A percentile compares a stretch with the other conserved stretches of the same genome.
phyloP scores from a whole-genome alignment of 2,888 invertebrate species.

The Patella pellucida region DNA sequence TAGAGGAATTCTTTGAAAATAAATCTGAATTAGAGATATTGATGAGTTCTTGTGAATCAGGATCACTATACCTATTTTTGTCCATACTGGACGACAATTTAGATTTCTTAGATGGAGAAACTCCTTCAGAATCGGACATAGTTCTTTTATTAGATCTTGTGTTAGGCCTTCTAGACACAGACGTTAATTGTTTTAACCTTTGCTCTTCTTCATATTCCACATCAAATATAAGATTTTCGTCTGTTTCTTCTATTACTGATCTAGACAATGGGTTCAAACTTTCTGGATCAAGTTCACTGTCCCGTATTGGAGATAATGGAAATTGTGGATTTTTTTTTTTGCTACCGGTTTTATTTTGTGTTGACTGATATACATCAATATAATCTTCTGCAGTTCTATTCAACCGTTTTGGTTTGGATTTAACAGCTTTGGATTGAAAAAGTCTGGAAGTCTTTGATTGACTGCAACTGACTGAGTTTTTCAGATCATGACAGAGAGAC shows the following conservation, averaged over 20 bases:
- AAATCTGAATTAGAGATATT: no score
- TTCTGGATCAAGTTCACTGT: background rate
- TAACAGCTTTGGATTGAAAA: no score
- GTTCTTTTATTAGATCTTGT: background rate
- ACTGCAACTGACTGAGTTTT: no score
- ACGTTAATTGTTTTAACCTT: background rate
- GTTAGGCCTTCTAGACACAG: background rate
- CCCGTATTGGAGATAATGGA: background rate
- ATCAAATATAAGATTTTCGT: conserved; percentile 1
- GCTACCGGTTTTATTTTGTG: background rate
- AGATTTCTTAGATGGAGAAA: background rate
- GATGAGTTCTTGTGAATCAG: no score
- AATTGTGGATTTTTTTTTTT: background rate
- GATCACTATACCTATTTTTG: no score
- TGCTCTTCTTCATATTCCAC: conserved; percentile 1
- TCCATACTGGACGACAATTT: no score
- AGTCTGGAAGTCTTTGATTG: no score
- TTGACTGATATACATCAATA: background rate
- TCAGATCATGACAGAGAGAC: no score
- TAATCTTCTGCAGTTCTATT: no score
- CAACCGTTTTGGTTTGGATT: no score
- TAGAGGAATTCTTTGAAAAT: no score
- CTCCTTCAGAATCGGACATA: background rate
- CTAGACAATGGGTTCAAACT: background rate
- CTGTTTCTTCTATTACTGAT: background rate